Base-by-base conservation (phyloP, 2,888 invertebrate genomes). In the Acronicta aceris region DNA sequence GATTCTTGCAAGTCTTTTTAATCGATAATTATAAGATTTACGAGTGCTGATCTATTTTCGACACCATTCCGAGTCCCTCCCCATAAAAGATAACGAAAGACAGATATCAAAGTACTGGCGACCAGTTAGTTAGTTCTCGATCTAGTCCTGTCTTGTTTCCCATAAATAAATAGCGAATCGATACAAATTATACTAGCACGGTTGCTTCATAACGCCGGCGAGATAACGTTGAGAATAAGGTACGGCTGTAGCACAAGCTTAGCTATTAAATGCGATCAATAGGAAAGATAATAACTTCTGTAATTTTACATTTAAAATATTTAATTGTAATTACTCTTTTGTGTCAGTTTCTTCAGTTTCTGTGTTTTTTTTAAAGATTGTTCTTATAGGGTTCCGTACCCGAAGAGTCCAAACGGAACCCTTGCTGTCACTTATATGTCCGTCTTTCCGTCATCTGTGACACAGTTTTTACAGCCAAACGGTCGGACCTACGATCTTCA, bases 201-300 rank as follows among this genome's bases (percentile, higher is more conserved):
- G 85, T 89, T 90, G 88, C 88, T 85, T 85, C 88, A 89, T 78
- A 79, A 70, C 81, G 76, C 83, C 80, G 74, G 41, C 51, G 33
- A 68, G 58, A 81, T 74, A 74, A 65, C 58, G 33, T 53, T n/a
- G 25, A 38, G 12, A 8, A 2, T n/a, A 49, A 43, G 46, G 2
- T 2, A 0, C 40, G 30, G 13, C 15, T n/a, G 15, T 7, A 13
- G 7, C 10, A 5, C 6, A n/a, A 64, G 75, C 70, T 59, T 59
- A 21, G 59, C 56, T 52, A 51, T 9, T 0, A 10, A 36, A 10
- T 30, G 45, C 16, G 2, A 43, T 6, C 10, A 33, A 33, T 10
- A 12, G 33, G 3, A 0, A 33, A 33, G 30, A n/a, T n/a, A n/a
- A n/a, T n/a, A n/a, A n/a, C n/a, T n/a, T n/a, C 8, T 12, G 0